Evolutionary conservation across 1,140 invertebrate species (phyloP).

Genomic region (Mamestra configurata): DNA sequence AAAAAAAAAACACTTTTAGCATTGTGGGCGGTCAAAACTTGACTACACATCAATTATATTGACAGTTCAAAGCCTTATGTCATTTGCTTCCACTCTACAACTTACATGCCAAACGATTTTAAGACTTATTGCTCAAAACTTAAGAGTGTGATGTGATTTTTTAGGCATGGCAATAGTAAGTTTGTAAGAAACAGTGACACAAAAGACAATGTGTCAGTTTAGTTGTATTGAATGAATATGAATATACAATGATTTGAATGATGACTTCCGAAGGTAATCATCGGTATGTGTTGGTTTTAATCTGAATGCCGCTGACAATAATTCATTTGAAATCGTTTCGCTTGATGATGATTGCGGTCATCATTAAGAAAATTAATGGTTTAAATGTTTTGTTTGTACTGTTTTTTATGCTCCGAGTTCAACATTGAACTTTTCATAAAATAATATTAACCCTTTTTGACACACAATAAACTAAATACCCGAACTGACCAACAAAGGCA

Average conservation of each 20-base stretch:
- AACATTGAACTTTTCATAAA: neutral
- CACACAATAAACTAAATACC: no score
- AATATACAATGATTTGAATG: constrained; percentile 12
- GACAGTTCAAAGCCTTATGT: neutral
- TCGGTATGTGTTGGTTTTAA: constrained; percentile 1
- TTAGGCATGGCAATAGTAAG: neutral
- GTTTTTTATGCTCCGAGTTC: neutral
- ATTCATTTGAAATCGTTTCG: constrained; percentile 12
- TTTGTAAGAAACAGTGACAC: neutral
- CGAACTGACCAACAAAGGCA: no score
- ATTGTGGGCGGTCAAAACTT: constrained; percentile 19
- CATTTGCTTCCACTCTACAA: neutral
- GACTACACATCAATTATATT: constrained; percentile 25
- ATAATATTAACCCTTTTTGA: neutral
- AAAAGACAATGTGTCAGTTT: constrained; percentile 24
- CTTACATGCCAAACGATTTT: neutral
- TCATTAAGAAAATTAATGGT: constrained; percentile 20
- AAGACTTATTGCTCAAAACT: neutral
- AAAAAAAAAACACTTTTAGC: constrained; percentile 14
- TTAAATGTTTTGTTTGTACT: neutral
- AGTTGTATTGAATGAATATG: neutral
- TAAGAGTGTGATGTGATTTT: neutral
- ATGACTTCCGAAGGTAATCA: constrained; percentile 15
- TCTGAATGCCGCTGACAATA: constrained; percentile 2
- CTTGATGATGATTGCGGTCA: constrained; percentile 13